Conservation (phyloP, 2,888 invertebrate genomes). For the Zhuqinia jingwanae region DNA sequence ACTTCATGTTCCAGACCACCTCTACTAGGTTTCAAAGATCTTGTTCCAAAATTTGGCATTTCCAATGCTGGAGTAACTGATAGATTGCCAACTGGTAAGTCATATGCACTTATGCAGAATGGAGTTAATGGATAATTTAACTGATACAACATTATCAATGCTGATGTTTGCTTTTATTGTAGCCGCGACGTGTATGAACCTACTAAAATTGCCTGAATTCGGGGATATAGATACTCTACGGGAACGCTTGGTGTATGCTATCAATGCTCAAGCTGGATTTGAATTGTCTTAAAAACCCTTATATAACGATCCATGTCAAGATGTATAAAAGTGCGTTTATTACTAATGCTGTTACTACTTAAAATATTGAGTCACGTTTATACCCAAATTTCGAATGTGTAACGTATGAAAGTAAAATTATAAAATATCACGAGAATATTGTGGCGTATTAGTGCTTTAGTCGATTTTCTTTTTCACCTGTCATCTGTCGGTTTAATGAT, state of each 20-base stretch:
- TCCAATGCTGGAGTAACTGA: constrained; percentile 95
- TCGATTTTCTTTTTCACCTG: no score
- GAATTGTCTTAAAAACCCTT: constrained; percentile 86
- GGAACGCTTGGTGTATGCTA: constrained; percentile 94
- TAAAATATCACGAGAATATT: no score
- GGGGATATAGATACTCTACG: constrained; percentile 88
- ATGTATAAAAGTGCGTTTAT: neutral
- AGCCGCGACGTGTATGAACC: constrained; percentile 98
- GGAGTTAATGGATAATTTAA: no score
- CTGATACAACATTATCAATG: constrained; percentile 19
- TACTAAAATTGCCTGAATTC: constrained; percentile 97
- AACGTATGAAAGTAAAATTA: no score
- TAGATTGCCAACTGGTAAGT: constrained; percentile 89
- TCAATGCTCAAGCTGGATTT: constrained; percentile 97
- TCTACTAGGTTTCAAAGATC: constrained; percentile 96
- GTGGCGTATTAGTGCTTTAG: no score
- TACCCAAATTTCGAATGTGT: neutral
- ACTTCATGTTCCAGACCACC: constrained; percentile 99
- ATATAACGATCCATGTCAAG: neutral
- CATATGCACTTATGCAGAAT: neutral
- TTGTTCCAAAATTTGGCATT: constrained; percentile 92
- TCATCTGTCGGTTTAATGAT: no score
- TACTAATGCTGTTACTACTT: neutral
- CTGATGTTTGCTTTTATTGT: constrained; percentile 9
- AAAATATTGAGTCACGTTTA: neutral